These are phyloP conservation scores for Pangasius krempfi DNA, from an alignment of 2,797 vertebrate species.

Conservation along the genomic window DNA sequence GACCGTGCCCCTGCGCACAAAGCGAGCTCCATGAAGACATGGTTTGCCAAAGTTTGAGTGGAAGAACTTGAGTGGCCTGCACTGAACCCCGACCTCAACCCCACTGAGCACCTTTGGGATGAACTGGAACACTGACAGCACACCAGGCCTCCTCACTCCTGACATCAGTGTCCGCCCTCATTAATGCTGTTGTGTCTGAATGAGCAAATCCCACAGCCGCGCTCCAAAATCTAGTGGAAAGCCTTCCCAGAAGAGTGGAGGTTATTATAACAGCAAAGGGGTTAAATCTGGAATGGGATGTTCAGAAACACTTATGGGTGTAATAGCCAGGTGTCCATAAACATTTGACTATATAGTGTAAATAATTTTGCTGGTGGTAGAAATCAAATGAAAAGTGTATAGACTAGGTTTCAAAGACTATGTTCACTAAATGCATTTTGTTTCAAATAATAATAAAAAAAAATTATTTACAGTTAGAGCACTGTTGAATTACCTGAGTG, in stretches of 20 bases:
- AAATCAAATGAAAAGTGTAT: background rate
- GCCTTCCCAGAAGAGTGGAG: too few relatives aligned
- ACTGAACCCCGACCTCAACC: background rate
- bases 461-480: background rate
- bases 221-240: too few relatives aligned
- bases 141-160: too few relatives aligned
- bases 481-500: background rate
- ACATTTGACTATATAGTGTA: background rate
- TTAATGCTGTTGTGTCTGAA: too few relatives aligned
- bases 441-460: background rate
- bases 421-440: background rate
- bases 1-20: background rate
- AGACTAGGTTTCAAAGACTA: background rate
- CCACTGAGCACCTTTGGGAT: too few relatives aligned
- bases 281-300: too few relatives aligned
- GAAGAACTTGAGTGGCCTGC: too few relatives aligned
- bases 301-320: background rate
- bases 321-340: background rate
- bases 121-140: too few relatives aligned
- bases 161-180: too few relatives aligned
- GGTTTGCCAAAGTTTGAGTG: background rate
- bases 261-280: background rate
- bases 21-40: background rate
- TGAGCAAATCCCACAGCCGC: too few relatives aligned
- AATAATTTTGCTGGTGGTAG: background rate